Conservation (phyloP, 2,113 vertebrate species). For the Synchiropus splendidus region DNA sequence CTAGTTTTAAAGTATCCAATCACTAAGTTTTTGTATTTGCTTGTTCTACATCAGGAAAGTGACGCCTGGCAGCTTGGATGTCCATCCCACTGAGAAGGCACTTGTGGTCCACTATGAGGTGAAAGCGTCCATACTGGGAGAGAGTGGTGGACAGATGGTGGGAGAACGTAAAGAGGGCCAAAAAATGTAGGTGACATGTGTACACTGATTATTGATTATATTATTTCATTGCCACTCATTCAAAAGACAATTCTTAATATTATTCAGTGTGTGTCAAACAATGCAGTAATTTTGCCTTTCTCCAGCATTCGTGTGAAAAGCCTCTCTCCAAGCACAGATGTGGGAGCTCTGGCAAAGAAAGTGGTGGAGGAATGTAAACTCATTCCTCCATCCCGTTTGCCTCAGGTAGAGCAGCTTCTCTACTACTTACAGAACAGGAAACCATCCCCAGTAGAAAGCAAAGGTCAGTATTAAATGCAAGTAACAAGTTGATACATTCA, state of each 20-base stretch:
- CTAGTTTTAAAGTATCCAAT: no score
- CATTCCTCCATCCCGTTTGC: slow-evolving; percentile 82
- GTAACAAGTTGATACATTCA: no score
- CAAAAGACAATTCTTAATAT: no score
- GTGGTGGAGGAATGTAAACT: slow-evolving; percentile 95
- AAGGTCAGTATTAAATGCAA: no score
- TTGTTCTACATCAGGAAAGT: slow-evolving; percentile 72
- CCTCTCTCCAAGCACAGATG: slow-evolving; percentile 85
- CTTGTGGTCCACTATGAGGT: slow-evolving; percentile 97
- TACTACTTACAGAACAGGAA: slow-evolving; percentile 92
- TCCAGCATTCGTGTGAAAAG: slow-evolving; percentile 91
- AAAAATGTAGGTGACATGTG: slow-evolving; percentile 80
- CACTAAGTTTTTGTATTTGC: neutral
- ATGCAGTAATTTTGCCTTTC: slow-evolving; percentile 5
- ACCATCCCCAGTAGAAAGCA: slow-evolving; percentile 43
- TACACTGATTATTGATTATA: neutral
- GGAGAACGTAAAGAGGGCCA: slow-evolving; percentile 93
- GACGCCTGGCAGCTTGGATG: slow-evolving; percentile 87
- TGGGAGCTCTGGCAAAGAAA: slow-evolving; percentile 83
- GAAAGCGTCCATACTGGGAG: slow-evolving; percentile 88
- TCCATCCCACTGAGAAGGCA: slow-evolving; percentile 93
- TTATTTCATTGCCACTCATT: no score
- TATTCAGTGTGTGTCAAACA: no score
- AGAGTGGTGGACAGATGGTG: slow-evolving; percentile 81
- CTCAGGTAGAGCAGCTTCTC: slow-evolving; percentile 87